Evolutionary conservation across 2,888 invertebrate genomes (phyloP), one percentile per base, ranked within the genome.

Genomic region (Podabrus alpinus): DNA sequence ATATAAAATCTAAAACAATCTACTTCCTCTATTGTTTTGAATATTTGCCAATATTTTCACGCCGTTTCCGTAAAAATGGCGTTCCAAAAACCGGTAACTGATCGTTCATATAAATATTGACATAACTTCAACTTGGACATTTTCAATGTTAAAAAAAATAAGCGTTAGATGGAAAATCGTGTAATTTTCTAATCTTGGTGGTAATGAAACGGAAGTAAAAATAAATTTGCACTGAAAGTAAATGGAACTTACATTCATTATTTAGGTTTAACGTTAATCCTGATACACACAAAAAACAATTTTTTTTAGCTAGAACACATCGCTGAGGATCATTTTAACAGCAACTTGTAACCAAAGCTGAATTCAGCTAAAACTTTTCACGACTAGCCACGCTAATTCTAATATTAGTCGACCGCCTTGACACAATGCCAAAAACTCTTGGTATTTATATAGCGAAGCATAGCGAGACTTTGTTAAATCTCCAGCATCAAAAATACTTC

Each of bases 321-420:
- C 73, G 15, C 59, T 16, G 59, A 70, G 15, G 59, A 60, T 67
- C 64, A 67, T 59, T 74, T 45, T 71, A 69, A 69, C 78, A 75
- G 73, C 67, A 76, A 75, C 77, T 77, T 79, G 76, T 77, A 75
- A 69, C 71, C 74, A 79, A 77, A 74, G 72, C 77, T 72, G 73
- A 73, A 77, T 76, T 76, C 78, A 71, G 78, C 77, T 77, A 64
- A 45, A 79, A 78, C 76, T 77, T 74, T 74, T 77, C 77, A 78
- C 73, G 73, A 68, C 76, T 77, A 76, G 78, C 77, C 73, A 73
- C 76, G 79, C 77, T 76, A 73, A 77, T 71, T 78, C 78, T 80
- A 80, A 80, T 79, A 80, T 80, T 80, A 80, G 78, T 67, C 79
- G 78, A 72, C 74, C 79, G 78, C 79, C 78, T 80, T 80, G 80